Base-by-base conservation (phyloP, 1,140 invertebrate species). In the Bathynomus jamesi region DNA sequence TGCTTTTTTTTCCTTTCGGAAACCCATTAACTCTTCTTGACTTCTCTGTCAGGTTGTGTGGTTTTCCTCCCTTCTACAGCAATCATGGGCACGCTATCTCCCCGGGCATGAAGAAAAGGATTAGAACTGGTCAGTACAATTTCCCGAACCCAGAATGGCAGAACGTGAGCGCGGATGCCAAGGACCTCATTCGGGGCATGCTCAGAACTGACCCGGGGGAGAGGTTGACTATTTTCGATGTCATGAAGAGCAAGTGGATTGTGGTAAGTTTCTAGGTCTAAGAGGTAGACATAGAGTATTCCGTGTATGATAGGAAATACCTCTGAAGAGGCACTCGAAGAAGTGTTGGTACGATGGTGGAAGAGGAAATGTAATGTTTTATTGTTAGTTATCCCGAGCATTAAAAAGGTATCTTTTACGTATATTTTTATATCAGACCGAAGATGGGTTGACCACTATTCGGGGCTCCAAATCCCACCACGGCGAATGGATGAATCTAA, bases 31-130 rank as follows among this genome's bases (percentile, higher is more conserved):
- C 46, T 21, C 11, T 53, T 21, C 21, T 66, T 31, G 28, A 66
- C 21, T 29, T 8, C 21, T 13, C 61, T 82, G 83, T 46, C 78
- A 92, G 91, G 76, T 86, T 99, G 64, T 99, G 96, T 84, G 96
- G 96, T 4, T 99, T 96, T 83, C 96, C 96, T 28, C 96, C 96
- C 25, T 99, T 99, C 84, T 99, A 97, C 82, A 96, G 94, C 81
- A 96, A 96, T 82, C 92, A 97, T 80, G 96, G 96, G 0, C 84
- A 95, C 30, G 94, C 96, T 7, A 98, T 99, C 78, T 98, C 95
- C 29, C 96, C 97, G 0, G 96, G 97, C n/a, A 99, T 99, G 97
- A 99, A 99, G 82, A 96, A 93, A 82, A 86, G 96, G 67, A 99
- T 99, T 79, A 86, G 78, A 46, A 89, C 93, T 63, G 96, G 96